Evolutionary conservation across 2,888 invertebrate genomes (phyloP).

Genomic region (Carabus problematicus): DNA sequence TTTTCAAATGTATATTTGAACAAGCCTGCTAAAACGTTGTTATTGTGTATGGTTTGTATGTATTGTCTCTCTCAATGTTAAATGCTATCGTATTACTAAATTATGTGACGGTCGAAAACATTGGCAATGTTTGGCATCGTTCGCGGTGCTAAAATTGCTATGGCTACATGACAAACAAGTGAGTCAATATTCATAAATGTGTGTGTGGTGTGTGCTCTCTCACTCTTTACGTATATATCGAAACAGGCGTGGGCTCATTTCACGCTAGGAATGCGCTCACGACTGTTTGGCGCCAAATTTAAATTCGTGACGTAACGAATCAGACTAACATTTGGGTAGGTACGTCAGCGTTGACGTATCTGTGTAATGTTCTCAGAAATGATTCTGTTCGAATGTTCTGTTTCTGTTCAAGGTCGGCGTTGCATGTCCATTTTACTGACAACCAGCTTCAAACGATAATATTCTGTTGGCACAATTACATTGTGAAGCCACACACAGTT

Average conservation of each 20-base stretch:
- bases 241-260: constrained; percentile 31
- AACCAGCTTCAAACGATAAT: too few relatives aligned
- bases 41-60: not conserved
- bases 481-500: too few relatives aligned
- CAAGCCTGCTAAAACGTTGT: not conserved
- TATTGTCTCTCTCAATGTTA: constrained; percentile 6
- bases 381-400: too few relatives aligned
- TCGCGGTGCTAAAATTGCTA: constrained; percentile 36
- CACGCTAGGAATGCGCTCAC: constrained; percentile 21
- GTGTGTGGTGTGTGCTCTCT: constrained; percentile 5
- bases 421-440: too few relatives aligned
- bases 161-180: constrained; percentile 39
- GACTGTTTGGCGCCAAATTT: constrained; percentile 30
- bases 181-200: constrained; percentile 42
- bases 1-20: not conserved
- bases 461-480: too few relatives aligned
- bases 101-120: constrained; percentile 28
- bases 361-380: not conserved
- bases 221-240: not conserved
- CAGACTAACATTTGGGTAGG: not conserved
- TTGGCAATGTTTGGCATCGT: constrained; percentile 36
- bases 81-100: constrained; percentile 35
- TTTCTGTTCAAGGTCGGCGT: too few relatives aligned
- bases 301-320: constrained; percentile 31
- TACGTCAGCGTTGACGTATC: constrained; percentile 24